Evolutionary conservation across 2,113 vertebrate species (phyloP).

Genomic region (Nycticryphes semicollaris): DNA sequence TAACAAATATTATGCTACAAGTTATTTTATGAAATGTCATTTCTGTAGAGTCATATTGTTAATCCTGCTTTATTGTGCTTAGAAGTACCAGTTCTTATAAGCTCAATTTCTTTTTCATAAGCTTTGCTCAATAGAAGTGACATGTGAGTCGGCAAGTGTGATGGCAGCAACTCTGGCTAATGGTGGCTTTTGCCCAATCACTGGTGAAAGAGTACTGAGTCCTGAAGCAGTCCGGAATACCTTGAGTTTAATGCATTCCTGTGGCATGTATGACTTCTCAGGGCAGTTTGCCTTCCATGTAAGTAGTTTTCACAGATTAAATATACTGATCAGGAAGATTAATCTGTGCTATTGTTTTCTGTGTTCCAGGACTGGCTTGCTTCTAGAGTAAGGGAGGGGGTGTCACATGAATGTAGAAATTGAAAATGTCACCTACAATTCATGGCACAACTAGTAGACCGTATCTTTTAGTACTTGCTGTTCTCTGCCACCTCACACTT

Average conservation of each 20-base stretch:
- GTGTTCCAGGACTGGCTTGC: neutral
- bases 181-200: conserved; percentile 97
- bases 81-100: neutral
- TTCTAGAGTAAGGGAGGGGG: neutral
- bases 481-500: neutral
- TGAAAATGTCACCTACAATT: neutral
- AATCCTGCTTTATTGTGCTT: neutral
- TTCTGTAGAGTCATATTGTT: neutral
- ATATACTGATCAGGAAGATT: neutral
- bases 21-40: neutral
- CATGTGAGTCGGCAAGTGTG: conserved; percentile 96
- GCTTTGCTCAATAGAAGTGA: conserved; percentile 98
- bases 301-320: conserved; percentile 68
- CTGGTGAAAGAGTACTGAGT: conserved; percentile 92
- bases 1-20: neutral
- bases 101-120: conserved; percentile 57
- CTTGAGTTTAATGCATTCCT: conserved; percentile 97
- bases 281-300: conserved; percentile 99
- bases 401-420: rapidly evolving
- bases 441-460: neutral
- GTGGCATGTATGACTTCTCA: conserved; percentile 99
- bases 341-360: neutral
- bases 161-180: conserved; percentile 98
- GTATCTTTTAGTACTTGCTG: rapidly evolving
- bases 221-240: conserved; percentile 97